Conservation (phyloP, 2,113 vertebrate species). For the Rhipidura dahli region DNA sequence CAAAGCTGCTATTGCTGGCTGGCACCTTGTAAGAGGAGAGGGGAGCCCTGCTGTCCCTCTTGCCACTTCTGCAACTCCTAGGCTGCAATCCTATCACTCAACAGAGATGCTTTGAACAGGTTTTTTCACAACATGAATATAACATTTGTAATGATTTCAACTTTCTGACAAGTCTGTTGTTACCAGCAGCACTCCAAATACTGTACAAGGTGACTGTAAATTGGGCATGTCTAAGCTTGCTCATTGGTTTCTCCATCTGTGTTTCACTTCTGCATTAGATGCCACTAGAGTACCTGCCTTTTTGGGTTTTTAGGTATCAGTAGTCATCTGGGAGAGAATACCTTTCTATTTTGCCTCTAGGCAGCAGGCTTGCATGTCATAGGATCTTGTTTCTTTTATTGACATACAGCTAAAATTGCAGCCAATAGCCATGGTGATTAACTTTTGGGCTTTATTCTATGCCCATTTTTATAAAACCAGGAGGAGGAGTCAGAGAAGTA, state of each 20-base stretch:
- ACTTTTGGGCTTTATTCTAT: background rate
- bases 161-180: background rate
- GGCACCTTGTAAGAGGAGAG: accelerated
- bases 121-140: background rate
- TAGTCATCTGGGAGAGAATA: background rate
- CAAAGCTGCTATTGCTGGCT: background rate
- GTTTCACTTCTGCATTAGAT: background rate
- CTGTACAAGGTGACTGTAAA: background rate
- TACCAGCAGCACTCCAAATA: background rate
- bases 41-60: background rate
- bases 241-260: background rate
- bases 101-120: background rate
- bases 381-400: background rate
- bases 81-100: background rate
- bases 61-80: background rate
- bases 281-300: background rate
- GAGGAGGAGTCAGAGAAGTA: background rate
- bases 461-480: background rate
- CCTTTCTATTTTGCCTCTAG: background rate
- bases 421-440: background rate
- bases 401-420: background rate
- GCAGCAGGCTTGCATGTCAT: background rate
- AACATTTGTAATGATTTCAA: background rate
- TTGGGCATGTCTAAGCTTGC: background rate
- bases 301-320: background rate